A percentile compares a stretch with the other conserved stretches of the same genome.
These are phyloP conservation scores for Babylonia areolata DNA, from an alignment of 1,140 invertebrate species.

Conservation along the genomic window DNA sequence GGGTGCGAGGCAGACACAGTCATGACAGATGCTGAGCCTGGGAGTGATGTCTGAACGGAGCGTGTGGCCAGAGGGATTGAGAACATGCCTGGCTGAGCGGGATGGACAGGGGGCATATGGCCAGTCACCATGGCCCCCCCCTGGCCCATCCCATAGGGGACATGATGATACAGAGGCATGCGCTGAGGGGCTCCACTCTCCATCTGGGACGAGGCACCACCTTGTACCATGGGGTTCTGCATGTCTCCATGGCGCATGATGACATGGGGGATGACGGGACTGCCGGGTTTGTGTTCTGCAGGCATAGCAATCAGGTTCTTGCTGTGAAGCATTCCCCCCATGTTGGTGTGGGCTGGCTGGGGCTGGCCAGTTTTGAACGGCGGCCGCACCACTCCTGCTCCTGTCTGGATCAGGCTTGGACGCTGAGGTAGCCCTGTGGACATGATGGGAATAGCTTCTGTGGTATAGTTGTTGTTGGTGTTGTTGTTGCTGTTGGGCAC, in stretches of 20 bases:
- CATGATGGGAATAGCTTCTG: constrained; percentile 12
- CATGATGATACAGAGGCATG: constrained; percentile 21
- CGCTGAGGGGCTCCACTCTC: constrained; percentile 6
- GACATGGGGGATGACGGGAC: constrained; percentile 11
- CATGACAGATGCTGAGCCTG: constrained; percentile 21
- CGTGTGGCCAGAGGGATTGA: constrained; percentile 9
- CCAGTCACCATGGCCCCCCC: neutral
- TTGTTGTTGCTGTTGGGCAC: neutral
- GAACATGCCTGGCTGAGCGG: constrained; percentile 12
- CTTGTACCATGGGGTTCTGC: neutral
- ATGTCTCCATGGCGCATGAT: neutral
- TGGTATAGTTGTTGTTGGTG: constrained; percentile 32
- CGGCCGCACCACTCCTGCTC: constrained; percentile 12
- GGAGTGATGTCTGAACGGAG: neutral
- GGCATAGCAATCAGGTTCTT: constrained; percentile 53
- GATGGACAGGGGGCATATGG: constrained; percentile 13
- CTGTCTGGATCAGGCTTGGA: neutral
- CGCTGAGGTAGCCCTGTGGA: constrained; percentile 17
- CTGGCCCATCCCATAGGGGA: constrained; percentile 26
- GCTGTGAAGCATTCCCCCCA: constrained; percentile 26
- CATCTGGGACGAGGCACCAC: neutral
- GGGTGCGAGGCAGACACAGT: constrained; percentile 25
- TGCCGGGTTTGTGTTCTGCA: constrained; percentile 28
- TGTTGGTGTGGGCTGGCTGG: constrained; percentile 45
- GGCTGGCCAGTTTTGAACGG: constrained; percentile 33